phyloP scores from a whole-genome alignment of 2,797 vertebrate genomes.

The Melanotaenia pygmaea region DNA sequence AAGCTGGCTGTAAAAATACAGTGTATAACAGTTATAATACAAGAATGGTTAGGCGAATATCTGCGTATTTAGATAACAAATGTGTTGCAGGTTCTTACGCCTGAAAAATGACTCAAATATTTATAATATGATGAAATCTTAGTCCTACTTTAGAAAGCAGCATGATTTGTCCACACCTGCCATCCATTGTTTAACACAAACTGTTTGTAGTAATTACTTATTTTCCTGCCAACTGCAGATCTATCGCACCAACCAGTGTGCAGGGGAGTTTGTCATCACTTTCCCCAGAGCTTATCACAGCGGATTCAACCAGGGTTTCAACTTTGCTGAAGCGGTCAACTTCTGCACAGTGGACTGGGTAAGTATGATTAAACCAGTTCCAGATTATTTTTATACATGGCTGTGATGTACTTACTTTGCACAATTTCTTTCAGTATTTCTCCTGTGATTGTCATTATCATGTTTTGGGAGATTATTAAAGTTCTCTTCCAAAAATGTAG shows the following conservation, averaged over 20 bases:
- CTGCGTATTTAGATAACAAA: not conserved
- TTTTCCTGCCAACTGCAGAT: constrained; percentile 80
- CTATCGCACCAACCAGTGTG: constrained; percentile 98
- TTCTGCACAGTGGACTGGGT: constrained; percentile 99
- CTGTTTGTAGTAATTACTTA: not conserved
- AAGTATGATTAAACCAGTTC: constrained; percentile 41
- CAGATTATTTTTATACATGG: not conserved
- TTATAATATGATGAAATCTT: not conserved
- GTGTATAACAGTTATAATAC: not conserved
- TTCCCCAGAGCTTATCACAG: constrained; percentile 98
- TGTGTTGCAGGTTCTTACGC: not conserved
- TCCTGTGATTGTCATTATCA: not conserved
- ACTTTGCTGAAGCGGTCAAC: constrained; percentile 98
- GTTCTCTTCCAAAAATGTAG: not conserved
- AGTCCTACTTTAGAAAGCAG: not conserved
- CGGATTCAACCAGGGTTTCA: constrained; percentile 99
- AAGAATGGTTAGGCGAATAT: not conserved
- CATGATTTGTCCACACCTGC: not conserved
- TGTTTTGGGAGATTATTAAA: not conserved
- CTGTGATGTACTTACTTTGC: not conserved
- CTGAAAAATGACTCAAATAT: not conserved
- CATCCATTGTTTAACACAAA: not conserved
- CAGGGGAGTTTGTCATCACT: constrained; percentile 98
- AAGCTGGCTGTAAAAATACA: not conserved
- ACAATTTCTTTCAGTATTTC: not conserved